A percentile compares a stretch with the other conserved stretches of the same genome.
Conservation (phyloP, 2,797 vertebrate species). For the Enteromius afrohamiltoni region DNA sequence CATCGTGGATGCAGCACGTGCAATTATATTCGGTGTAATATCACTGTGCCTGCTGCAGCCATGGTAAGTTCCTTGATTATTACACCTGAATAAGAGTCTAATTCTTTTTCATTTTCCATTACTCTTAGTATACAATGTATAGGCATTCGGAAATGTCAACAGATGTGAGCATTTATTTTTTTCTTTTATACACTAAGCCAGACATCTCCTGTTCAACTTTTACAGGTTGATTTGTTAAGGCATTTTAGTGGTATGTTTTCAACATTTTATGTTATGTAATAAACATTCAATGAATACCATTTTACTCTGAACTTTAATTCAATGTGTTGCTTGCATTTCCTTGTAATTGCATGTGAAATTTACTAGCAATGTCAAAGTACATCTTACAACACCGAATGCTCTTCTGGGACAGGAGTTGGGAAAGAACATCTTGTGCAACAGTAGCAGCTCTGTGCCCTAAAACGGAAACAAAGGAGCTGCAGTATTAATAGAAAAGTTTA, state of each 20-base stretch:
- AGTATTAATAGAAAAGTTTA: neutral
- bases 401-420: neutral
- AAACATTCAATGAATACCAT: neutral
- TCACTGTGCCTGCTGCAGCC: too few species aligned
- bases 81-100: too few species aligned
- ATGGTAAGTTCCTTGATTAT: too few species aligned
- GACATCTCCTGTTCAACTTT: neutral
- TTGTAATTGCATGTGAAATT: slow-evolving; percentile 2
- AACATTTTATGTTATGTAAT: neutral
- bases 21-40: too few species aligned
- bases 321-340: neutral
- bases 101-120: too few species aligned
- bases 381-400: neutral
- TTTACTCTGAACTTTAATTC: neutral
- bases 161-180: too few species aligned
- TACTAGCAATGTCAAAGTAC: neutral
- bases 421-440: slow-evolving; percentile 8
- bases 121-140: too few species aligned
- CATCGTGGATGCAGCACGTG: too few species aligned
- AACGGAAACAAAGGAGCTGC: neutral
- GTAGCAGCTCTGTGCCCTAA: slow-evolving; percentile 7
- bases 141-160: too few species aligned
- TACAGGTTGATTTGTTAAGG: too few species aligned
- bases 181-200: neutral
- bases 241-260: too few species aligned